Conservation (phyloP, 2,113 vertebrate species). For the Psilopogon haemacephalus region DNA sequence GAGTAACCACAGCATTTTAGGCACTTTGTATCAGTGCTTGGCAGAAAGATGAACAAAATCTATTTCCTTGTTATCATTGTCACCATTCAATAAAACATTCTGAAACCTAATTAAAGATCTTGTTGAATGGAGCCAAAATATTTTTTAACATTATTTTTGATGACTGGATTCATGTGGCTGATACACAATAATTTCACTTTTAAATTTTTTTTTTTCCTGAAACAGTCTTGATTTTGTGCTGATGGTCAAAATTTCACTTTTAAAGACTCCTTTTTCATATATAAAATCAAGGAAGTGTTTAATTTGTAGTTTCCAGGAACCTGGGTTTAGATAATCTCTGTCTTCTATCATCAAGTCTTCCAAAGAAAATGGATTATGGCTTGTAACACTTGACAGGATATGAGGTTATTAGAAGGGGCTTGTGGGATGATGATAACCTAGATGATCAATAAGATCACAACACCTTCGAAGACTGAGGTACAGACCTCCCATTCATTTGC, state of each 20-base stretch:
- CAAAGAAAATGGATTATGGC: not conserved
- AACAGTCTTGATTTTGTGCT: not conserved
- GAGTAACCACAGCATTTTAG: not conserved
- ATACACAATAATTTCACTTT: fast-evolving
- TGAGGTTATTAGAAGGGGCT: not conserved
- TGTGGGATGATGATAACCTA: not conserved
- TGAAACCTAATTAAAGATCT: not conserved
- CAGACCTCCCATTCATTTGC: not conserved
- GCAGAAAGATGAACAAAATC: not conserved
- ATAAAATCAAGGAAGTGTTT: not conserved
- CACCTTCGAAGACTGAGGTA: not conserved
- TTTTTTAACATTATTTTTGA: not conserved
- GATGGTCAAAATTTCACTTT: not conserved
- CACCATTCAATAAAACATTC: not conserved
- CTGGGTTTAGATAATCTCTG: not conserved
- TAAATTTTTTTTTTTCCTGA: not conserved
- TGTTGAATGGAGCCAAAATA: not conserved
- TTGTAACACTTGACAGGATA: not conserved
- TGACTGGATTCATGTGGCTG: not conserved
- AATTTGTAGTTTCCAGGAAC: not conserved
- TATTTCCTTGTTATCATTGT: not conserved
- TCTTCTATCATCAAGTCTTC: not conserved
- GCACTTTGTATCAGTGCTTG: not conserved
- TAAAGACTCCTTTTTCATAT: not conserved
- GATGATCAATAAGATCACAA: not conserved